A percentile compares a stretch with the other conserved stretches of the same genome.
These are phyloP conservation scores for Rhabditoides inermis DNA, from an alignment of 2,888 invertebrate genomes.

Conservation along the genomic window DNA sequence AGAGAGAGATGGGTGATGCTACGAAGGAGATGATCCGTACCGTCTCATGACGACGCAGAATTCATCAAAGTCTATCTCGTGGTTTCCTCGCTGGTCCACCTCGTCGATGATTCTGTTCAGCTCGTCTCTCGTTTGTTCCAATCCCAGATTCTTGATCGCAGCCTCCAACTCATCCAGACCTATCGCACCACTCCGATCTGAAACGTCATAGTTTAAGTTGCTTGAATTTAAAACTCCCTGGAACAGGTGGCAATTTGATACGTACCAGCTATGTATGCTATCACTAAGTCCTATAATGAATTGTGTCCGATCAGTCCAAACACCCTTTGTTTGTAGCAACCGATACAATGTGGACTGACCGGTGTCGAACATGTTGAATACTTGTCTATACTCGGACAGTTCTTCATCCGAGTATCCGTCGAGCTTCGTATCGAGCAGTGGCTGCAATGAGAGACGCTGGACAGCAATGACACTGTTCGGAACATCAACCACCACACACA, in stretches of 20 bases:
- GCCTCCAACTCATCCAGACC: slow-evolving; percentile 41
- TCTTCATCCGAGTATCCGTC: slow-evolving; percentile 45
- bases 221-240: not conserved
- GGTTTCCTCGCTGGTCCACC: slow-evolving; percentile 50
- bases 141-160: slow-evolving; percentile 46
- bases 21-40: no score
- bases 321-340: not conserved
- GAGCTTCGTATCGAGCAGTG: slow-evolving; percentile 25
- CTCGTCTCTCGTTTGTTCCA: slow-evolving; percentile 45
- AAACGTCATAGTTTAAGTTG: slow-evolving; percentile 5
- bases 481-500: no score
- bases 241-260: not conserved
- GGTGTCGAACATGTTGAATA: slow-evolving; percentile 51
- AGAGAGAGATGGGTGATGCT: no score
- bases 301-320: no score
- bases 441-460: no score
- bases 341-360: slow-evolving; percentile 21
- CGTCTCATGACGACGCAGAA: slow-evolving; percentile 39
- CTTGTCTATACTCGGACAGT: slow-evolving; percentile 46
- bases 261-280: no score
- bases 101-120: slow-evolving; percentile 47
- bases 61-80: slow-evolving; percentile 51
- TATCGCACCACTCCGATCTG: slow-evolving; percentile 35
- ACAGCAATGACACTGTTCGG: no score
- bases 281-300: no score